Evolutionary conservation across 53 echinoderm and acorn worm genomes (phyloP), one percentile per base, ranked within the genome.

Genomic region (Patiria pectinifera): DNA sequence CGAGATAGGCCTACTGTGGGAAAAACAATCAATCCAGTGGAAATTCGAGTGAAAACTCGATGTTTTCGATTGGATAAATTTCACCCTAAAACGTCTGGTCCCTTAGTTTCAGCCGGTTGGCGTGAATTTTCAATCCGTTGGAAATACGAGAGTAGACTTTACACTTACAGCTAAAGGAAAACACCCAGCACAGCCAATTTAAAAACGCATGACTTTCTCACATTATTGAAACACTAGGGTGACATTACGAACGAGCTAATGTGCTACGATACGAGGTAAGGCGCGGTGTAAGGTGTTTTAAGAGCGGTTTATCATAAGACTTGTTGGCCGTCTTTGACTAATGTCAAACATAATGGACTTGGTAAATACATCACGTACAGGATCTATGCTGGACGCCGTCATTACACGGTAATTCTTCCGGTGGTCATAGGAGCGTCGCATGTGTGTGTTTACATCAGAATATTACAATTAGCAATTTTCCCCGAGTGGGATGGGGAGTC

Each of bases 351-450:
- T 53, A 75, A 86, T 75, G 72, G 74, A 76, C 78, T 79, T 44
- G 78, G 62, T 77, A 88, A 61, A 88, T 43, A 61, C 60, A 61
- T 61, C 59, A 5, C 78, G 11, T 49, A n/a, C 77, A 60, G 24
- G 78, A 82, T 59, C 82, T n/a, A 59, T 66, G 81, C 61, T 35
- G 62, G 49, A 62, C 75, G 62, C 45, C 19, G 25, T 89, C 35
- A 89, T 89, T 78, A 89, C 79, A 45, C 44, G 80, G 62, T 81
- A 80, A 90, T 90, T 80, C 90, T 90, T 90, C 90, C 90, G 90
- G 63, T n/a, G 62, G 22, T 49, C 46, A 8, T 5, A 5, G 25
- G 72, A 87, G 59, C 78, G 45, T 43, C 35, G 60, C 48, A 53
- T 76, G 58, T 21, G 82, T 79, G 80, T 79, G 48, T 83, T 7